A percentile compares a stretch with the other conserved stretches of the same genome.
These are phyloP conservation scores for Sapayoa aenigma DNA, from an alignment of 2,113 vertebrate species.

Conservation along the genomic window DNA sequence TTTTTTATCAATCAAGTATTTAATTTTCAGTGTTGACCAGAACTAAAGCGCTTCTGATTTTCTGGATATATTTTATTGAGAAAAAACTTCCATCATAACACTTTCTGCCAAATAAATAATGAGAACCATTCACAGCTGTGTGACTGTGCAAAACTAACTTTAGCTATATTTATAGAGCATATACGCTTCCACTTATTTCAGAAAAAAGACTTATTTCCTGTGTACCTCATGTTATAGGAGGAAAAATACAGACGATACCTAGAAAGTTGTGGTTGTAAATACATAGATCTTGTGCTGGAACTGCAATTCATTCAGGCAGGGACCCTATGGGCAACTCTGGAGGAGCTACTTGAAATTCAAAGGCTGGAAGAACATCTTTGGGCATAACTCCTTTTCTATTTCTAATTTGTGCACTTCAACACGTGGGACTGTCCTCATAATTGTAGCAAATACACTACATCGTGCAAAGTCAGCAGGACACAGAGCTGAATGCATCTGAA, in stretches of 20 bases:
- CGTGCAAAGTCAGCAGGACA: background rate
- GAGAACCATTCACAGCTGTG: background rate
- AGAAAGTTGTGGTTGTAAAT: background rate
- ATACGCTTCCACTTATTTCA: background rate
- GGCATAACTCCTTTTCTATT: background rate
- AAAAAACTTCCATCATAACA: background rate
- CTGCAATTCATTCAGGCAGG: background rate
- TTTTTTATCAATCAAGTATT: background rate
- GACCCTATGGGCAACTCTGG: background rate
- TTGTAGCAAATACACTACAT: background rate
- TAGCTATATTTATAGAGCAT: background rate
- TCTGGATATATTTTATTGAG: background rate
- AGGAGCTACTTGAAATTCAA: background rate
- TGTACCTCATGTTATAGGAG: background rate
- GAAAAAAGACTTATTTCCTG: background rate
- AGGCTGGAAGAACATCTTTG: background rate
- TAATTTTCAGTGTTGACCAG: background rate
- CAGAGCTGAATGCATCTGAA: background rate
- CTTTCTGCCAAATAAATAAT: constrained; percentile 23
- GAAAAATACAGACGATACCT: background rate
- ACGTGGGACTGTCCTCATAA: background rate
- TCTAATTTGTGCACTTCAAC: background rate
- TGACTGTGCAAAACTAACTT: background rate
- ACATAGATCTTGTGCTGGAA: background rate
- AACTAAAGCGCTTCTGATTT: background rate